These are phyloP conservation scores for Narcine bancroftii DNA, from an alignment of 2,113 vertebrate species.

Conservation along the genomic window DNA sequence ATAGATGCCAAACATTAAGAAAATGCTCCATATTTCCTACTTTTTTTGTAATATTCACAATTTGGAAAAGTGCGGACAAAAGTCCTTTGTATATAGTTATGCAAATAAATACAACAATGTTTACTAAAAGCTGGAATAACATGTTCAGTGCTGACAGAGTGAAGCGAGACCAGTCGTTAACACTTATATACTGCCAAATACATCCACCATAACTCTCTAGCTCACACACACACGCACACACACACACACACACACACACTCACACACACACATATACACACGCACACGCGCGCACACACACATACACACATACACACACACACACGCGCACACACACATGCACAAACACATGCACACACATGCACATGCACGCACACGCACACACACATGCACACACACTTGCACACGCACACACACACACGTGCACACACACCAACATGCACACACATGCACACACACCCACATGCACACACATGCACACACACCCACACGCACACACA, in stretches of 20 bases:
- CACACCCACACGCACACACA: too few relatives aligned
- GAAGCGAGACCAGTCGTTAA: constrained; percentile 3
- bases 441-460: not conserved
- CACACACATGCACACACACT: not conserved
- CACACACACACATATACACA: not conserved
- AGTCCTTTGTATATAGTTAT: not conserved
- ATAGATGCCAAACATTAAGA: not conserved
- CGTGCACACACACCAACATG: not conserved
- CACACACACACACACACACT: too few relatives aligned
- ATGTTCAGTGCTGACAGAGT: not conserved
- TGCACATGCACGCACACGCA: too few relatives aligned
- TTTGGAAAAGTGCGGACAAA: not conserved
- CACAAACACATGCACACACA: too few relatives aligned
- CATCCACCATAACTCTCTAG: too few relatives aligned
- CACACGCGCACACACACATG: too few relatives aligned
- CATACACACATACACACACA: too few relatives aligned
- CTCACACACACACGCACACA: not conserved
- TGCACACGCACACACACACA: too few relatives aligned
- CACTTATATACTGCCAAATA: constrained; percentile 1
- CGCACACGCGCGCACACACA: not conserved
- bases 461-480: too few relatives aligned
- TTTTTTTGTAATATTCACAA: constrained; percentile 13
- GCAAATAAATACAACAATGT: constrained; percentile 10
- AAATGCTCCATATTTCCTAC: not conserved
- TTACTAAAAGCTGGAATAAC: constrained; percentile 31